These are phyloP conservation scores for Coelopa pilipes DNA, from an alignment of 2,888 invertebrate species.

Conservation along the genomic window DNA sequence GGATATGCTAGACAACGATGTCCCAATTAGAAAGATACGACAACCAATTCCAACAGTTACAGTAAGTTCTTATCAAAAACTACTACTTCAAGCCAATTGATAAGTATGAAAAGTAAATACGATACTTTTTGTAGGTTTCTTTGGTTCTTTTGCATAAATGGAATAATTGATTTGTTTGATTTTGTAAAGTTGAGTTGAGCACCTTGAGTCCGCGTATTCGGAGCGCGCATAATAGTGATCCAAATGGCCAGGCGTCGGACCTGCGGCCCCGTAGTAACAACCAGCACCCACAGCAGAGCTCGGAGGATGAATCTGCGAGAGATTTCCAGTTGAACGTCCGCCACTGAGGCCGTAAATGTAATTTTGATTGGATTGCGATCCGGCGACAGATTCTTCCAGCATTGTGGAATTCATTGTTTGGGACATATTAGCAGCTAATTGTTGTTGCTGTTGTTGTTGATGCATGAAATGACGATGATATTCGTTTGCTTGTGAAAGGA, in stretches of 20 bases:
- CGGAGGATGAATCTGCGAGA: conserved; percentile 52
- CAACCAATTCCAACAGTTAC: conserved; percentile 25
- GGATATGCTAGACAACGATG: background rate
- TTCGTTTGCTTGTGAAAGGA: conserved; percentile 65
- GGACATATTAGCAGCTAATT: conserved; percentile 42
- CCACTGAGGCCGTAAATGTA: conserved; percentile 42
- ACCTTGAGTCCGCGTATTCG: conserved; percentile 61
- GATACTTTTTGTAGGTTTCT: background rate
- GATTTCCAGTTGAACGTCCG: conserved; percentile 52
- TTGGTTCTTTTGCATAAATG: background rate
- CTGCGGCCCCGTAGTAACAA: conserved; percentile 15
- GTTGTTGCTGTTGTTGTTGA: conserved; percentile 47
- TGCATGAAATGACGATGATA: conserved; percentile 61
- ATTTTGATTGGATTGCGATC: conserved; percentile 18
- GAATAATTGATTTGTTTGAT: conserved; percentile 2
- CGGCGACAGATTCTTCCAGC: conserved; percentile 49
- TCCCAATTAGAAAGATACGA: conserved; percentile 21
- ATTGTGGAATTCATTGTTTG: conserved; percentile 50
- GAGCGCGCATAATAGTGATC: conserved; percentile 56
- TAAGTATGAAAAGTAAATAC: background rate
- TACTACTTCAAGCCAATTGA: conserved; percentile 20
- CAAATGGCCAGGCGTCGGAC: conserved; percentile 18
- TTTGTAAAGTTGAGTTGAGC: conserved; percentile 44
- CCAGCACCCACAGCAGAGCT: conserved; percentile 22
- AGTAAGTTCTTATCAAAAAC: background rate